Evolutionary conservation across 2,797 vertebrate species (phyloP).

Genomic region (Erpetoichthys calabaricus): DNA sequence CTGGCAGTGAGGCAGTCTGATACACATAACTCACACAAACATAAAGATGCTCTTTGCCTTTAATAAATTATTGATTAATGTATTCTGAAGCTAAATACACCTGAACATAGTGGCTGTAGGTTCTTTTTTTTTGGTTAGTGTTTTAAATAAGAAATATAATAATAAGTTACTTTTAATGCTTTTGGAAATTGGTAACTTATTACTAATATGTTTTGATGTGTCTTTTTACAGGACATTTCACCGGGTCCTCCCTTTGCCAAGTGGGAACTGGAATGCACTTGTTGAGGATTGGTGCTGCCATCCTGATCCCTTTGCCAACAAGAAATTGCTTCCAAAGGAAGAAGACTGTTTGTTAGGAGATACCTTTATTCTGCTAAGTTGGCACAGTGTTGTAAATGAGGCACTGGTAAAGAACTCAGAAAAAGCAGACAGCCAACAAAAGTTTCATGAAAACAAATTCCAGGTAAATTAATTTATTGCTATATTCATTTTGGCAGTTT

Average conservation of each 20-base stretch:
- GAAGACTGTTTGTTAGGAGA: conserved; percentile 82
- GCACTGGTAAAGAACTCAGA: conserved; percentile 21
- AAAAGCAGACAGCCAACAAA: conserved; percentile 11
- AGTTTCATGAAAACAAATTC: conserved; percentile 17
- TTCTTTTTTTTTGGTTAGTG: too few species aligned
- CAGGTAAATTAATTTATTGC: conserved; percentile 20
- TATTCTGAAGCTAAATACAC: too few species aligned
- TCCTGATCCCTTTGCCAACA: conserved; percentile 73
- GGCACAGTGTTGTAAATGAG: conserved; percentile 37
- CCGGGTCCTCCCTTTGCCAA: conserved; percentile 79
- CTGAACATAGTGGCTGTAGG: too few species aligned
- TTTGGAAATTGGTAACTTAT: too few species aligned
- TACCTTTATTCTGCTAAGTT: conserved; percentile 65
- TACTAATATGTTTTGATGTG: too few species aligned
- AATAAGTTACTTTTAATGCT: too few species aligned
- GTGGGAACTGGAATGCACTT: conserved; percentile 76
- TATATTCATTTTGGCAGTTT: too few species aligned
- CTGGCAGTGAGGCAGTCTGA: too few species aligned
- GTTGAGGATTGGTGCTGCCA: conserved; percentile 97
- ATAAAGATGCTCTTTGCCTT: too few species aligned
- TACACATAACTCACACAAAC: too few species aligned
- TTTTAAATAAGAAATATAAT: too few species aligned
- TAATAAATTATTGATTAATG: too few species aligned
- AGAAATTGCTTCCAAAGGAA: conserved; percentile 56
- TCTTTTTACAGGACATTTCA: conserved; percentile 50